A percentile compares a stretch with the other conserved stretches of the same genome.
Conservation (phyloP, 2,888 invertebrate genomes). For the Punctoribates punctum region DNA sequence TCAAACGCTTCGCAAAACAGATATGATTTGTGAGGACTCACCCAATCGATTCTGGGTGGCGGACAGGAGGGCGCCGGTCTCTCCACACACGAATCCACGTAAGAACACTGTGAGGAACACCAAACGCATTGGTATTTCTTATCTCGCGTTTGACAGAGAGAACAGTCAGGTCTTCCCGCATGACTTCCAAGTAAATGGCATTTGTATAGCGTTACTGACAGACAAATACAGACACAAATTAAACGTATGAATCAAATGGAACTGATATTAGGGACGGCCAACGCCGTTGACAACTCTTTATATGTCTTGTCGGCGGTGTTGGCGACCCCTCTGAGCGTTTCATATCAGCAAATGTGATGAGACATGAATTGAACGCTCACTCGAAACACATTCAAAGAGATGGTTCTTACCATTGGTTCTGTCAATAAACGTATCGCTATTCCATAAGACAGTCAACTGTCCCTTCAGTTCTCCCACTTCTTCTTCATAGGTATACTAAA, state of each 20-base stretch:
- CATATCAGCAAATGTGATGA: constrained; percentile 13
- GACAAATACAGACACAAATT: background rate
- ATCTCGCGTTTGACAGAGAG: constrained; percentile 81
- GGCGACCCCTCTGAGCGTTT: no score
- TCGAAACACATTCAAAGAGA: background rate
- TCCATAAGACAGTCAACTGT: constrained; percentile 87
- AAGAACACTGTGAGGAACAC: constrained; percentile 86
- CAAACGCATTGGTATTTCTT: constrained; percentile 88
- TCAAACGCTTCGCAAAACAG: background rate
- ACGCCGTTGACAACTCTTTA: no score
- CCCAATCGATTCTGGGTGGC: constrained; percentile 84
- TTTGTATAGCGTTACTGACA: constrained; percentile 80
- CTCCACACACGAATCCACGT: constrained; percentile 76
- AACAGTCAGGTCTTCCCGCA: constrained; percentile 90
- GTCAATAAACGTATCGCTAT: constrained; percentile 85
- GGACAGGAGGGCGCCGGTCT: constrained; percentile 80
- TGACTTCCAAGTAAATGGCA: constrained; percentile 92
- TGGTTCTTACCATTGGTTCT: constrained; percentile 61
- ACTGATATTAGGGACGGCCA: background rate
- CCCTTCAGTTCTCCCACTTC: constrained; percentile 60
- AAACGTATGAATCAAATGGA: background rate
- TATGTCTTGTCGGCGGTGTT: no score
- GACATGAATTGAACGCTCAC: constrained; percentile 23
- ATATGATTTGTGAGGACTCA: constrained; percentile 52
- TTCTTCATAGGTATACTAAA: constrained; percentile 73